Conservation (phyloP, 1,140 invertebrate species). For the Stegodyphus mimosarum region DNA sequence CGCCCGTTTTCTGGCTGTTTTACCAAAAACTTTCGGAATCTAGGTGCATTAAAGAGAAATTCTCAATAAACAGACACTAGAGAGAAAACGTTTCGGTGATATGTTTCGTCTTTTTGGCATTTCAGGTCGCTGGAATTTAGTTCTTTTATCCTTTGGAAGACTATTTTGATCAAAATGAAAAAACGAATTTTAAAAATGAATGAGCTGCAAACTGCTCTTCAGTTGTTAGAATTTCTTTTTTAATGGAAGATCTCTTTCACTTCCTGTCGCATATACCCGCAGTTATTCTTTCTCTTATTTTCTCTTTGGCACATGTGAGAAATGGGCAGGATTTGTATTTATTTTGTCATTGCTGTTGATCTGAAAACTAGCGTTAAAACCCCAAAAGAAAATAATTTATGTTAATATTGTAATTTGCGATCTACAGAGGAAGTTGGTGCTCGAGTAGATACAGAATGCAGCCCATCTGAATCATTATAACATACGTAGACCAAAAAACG, state of each 20-base stretch:
- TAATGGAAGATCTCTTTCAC: not conserved
- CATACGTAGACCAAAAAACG: slow-evolving; percentile 16
- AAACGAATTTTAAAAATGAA: slow-evolving; percentile 29
- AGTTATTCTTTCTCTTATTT: slow-evolving; percentile 9
- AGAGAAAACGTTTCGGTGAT: slow-evolving; percentile 47
- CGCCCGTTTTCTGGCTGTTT: slow-evolving; percentile 55
- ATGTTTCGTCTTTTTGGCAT: slow-evolving; percentile 57
- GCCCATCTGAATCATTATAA: slow-evolving; percentile 24
- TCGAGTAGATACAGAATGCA: slow-evolving; percentile 14
- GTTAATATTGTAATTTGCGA: not conserved
- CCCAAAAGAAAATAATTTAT: too few species aligned
- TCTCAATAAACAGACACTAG: slow-evolving; percentile 54
- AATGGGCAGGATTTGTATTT: slow-evolving; percentile 39
- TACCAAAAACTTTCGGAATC: slow-evolving; percentile 53
- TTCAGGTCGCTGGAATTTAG: slow-evolving; percentile 48
- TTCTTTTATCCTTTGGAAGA: slow-evolving; percentile 48
- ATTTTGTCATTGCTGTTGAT: not conserved
- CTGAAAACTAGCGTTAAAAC: not conserved
- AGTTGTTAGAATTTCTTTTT: not conserved
- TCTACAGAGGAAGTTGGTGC: not conserved
- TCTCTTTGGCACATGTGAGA: slow-evolving; percentile 42
- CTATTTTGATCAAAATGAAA: slow-evolving; percentile 56
- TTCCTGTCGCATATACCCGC: not conserved
- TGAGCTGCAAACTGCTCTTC: slow-evolving; percentile 40
- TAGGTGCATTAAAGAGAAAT: slow-evolving; percentile 59